phyloP scores from a whole-genome alignment of 2,888 invertebrate species.

The Plebejus melissa region DNA sequence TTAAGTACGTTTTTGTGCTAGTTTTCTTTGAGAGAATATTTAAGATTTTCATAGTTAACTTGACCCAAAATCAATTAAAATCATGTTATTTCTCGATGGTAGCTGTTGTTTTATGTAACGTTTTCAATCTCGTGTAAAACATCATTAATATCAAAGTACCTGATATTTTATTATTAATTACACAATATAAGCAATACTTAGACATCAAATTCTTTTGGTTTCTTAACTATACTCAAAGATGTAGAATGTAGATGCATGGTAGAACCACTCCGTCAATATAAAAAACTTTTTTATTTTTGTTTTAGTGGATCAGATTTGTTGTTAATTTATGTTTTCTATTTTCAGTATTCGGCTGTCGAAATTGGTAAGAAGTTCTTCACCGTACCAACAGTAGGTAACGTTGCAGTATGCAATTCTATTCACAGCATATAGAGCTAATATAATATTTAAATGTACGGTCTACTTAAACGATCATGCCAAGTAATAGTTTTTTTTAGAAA shows the following conservation, averaged over 20 bases:
- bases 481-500: neutral
- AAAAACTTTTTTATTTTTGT: neutral
- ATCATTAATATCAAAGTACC: too few relatives aligned
- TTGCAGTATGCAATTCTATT: too few relatives aligned
- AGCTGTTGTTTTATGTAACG: too few relatives aligned
- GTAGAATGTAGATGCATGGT: too few relatives aligned
- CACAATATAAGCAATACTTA: too few relatives aligned
- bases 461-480: neutral
- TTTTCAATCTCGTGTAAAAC: too few relatives aligned
- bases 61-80: neutral
- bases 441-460: neutral
- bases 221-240: too few relatives aligned
- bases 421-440: too few relatives aligned
- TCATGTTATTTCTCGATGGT: too few relatives aligned
- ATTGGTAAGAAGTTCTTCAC: neutral
- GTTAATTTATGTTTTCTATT: neutral
- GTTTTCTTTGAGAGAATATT: neutral
- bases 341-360: neutral
- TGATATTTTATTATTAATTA: too few relatives aligned
- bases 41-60: neutral
- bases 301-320: neutral
- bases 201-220: too few relatives aligned
- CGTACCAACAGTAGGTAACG: neutral
- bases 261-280: too few relatives aligned
- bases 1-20: constrained; percentile 17